Evolutionary conservation across 2,113 vertebrate species (phyloP), one percentile per base, ranked within the genome.

Genomic region (Micronycteris hirsuta): DNA sequence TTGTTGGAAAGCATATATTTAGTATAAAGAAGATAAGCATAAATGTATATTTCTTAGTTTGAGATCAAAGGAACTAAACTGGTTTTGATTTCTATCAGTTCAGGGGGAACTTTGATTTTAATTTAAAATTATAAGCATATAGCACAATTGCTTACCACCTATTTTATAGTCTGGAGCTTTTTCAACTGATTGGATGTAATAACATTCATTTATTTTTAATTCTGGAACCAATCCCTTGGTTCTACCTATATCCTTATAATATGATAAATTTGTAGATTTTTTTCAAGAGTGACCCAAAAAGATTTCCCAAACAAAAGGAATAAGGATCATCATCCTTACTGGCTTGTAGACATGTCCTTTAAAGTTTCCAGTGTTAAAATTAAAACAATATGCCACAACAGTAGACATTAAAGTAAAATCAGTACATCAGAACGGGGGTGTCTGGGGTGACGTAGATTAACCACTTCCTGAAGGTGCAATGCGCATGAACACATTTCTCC

Each of bases 81-180:
- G 61, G 56, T 78, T 97, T 95, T 96, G 96, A 95, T 74, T 93
- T 96, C 43, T 4, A 52, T 20, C 14, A 80, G 45, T 86, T 93
- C 65, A 96, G 0, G 83, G 63, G 97, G 78, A 97, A 89, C 94
- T 96, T 96, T 70, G 83, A 86, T 97, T 96, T 96, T 96, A 96
- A 96, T 91, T 96, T 96, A 96, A 96, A 93, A 96, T 93, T 87
- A 96, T 92, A 95, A 91, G 54, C 89, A 91, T 76, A 47, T 86
- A 81, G 52, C n/a, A 87, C 95, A 68, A 81, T 85, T 93, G 52
- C 92, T 95, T 97, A 52, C 52, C 68, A 67, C 89, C 81, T 92
- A 78, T 96, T 33, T 93, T 28, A 86, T 96, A 92, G 56, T 86
- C 78, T 78, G 24, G 56, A 77, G 83, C 54, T 47, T 86, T 83